phyloP scores from a whole-genome alignment of 1,140 invertebrate genomes.

The Bilobella aurantiaca region DNA sequence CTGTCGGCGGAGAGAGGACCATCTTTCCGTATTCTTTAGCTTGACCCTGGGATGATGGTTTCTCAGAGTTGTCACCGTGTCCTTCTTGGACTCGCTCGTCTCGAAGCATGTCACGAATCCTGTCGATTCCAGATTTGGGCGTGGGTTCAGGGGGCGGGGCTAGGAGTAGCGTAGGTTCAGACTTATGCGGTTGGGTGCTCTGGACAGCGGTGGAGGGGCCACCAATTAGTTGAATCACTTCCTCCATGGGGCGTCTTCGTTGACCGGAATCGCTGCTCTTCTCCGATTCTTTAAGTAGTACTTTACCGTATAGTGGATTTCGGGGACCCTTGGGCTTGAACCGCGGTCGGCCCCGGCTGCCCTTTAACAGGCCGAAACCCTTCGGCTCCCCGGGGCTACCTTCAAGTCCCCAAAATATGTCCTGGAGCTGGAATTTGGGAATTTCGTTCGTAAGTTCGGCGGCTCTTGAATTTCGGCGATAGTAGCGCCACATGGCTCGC shows the following conservation, averaged over 20 bases:
- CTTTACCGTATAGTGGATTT: constrained; percentile 14
- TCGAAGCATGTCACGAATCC: constrained; percentile 20
- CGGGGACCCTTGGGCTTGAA: constrained; percentile 7
- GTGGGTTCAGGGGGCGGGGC: constrained; percentile 17
- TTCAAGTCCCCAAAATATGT: constrained; percentile 20
- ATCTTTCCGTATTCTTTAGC: constrained; percentile 38
- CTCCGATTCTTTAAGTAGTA: background rate
- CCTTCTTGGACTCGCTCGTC: constrained; percentile 19
- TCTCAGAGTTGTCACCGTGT: background rate
- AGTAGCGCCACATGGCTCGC: constrained; percentile 82
- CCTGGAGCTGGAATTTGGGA: constrained; percentile 46
- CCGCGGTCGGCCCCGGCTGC: background rate
- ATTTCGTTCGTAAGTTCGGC: constrained; percentile 75
- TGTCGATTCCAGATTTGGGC: constrained; percentile 22
- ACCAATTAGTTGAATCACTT: constrained; percentile 15
- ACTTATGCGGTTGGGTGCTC: background rate
- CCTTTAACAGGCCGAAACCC: constrained; percentile 14
- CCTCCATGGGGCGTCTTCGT: constrained; percentile 18
- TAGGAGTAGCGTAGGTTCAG: constrained; percentile 17
- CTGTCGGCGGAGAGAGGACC: constrained; percentile 25
- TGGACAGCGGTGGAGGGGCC: background rate
- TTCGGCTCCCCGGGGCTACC: background rate
- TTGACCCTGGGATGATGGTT: constrained; percentile 40
- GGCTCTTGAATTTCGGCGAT: constrained; percentile 65
- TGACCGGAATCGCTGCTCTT: background rate